Evolutionary conservation across 1,140 invertebrate genomes (phyloP).

Genomic region (Micrasema minimum): DNA sequence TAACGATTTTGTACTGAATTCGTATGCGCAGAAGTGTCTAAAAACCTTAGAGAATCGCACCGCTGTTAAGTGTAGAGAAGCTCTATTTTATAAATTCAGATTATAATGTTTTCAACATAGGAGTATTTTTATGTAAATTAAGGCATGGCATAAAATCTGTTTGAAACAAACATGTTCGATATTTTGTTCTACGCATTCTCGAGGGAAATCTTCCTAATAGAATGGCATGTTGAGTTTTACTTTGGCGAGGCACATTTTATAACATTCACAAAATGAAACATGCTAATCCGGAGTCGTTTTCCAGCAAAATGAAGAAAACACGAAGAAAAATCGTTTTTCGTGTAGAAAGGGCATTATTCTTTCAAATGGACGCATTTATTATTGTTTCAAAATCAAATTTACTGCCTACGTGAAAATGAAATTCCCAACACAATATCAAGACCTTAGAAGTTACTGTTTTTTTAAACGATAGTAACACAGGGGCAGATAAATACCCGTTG

Average conservation of each 20-base stretch:
- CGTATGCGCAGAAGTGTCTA: too few species aligned
- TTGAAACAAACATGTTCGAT: conserved; percentile 53
- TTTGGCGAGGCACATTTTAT: conserved; percentile 31
- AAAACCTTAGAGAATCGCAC: too few species aligned
- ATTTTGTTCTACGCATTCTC: conserved; percentile 46
- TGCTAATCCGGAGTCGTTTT: conserved; percentile 35
- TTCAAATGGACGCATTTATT: conserved; percentile 4
- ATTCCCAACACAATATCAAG: too few species aligned
- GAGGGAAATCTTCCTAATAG: conserved; percentile 46
- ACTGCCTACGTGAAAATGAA: too few species aligned
- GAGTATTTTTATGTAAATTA: conserved; percentile 49
- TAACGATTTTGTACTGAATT: too few species aligned
- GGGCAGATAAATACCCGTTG: too few species aligned
- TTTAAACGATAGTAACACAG: too few species aligned
- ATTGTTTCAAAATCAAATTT: too few species aligned
- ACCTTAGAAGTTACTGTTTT: too few species aligned
- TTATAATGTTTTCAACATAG: conserved; percentile 17
- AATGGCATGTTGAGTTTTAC: conserved; percentile 31
- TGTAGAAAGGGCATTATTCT: background rate
- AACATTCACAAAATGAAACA: conserved; percentile 34
- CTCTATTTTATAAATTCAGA: too few species aligned
- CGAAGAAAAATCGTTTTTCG: conserved; percentile 11
- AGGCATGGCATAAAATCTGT: conserved; percentile 43
- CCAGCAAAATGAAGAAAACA: conserved; percentile 26
- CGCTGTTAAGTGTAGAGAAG: too few species aligned